These are phyloP conservation scores for Brachionus plicatilis DNA, from an alignment of 1,140 invertebrate genomes.

Conservation along the genomic window DNA sequence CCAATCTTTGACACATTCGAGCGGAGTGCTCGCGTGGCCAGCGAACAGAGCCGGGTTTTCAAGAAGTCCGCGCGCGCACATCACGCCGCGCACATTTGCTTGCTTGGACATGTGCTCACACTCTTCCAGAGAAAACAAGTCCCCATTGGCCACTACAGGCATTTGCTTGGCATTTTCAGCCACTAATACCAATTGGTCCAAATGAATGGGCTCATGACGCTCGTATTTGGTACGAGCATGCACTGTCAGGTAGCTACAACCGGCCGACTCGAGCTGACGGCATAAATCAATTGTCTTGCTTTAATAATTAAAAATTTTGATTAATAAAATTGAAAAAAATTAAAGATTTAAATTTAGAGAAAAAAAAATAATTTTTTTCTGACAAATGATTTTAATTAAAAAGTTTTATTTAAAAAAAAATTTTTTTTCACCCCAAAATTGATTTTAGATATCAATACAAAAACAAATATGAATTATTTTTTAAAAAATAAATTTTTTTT, in stretches of 20 bases:
- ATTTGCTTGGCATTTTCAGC: slow-evolving; percentile 64
- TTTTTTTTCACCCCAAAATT: not conserved
- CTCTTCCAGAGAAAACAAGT: slow-evolving; percentile 68
- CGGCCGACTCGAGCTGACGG: slow-evolving; percentile 71
- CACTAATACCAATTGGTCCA: slow-evolving; percentile 68
- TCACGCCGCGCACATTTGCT: slow-evolving; percentile 70
- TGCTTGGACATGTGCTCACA: slow-evolving; percentile 62
- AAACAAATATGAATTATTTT: no score
- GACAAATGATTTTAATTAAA: no score
- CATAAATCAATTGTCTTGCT: slow-evolving; percentile 67
- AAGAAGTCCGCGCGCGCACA: slow-evolving; percentile 81
- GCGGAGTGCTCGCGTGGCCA: slow-evolving; percentile 65
- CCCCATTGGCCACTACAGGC: slow-evolving; percentile 86
- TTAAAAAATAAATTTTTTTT: no score
- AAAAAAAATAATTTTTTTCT: no score
- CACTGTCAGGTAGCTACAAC: slow-evolving; percentile 77
- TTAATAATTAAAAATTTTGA: not conserved
- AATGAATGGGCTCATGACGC: slow-evolving; percentile 70
- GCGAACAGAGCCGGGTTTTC: slow-evolving; percentile 82
- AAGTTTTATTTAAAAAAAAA: not conserved
- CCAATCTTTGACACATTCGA: slow-evolving; percentile 77
- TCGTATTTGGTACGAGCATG: slow-evolving; percentile 81
- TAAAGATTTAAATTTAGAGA: no score
- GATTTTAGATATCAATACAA: no score
- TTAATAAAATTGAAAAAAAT: not conserved